Percentiles rank a stretch among this genome's conserved stretches.
These are phyloP conservation scores for Criorhina ranunculi DNA, from an alignment of 2,888 invertebrate species.

Conservation along the genomic window DNA sequence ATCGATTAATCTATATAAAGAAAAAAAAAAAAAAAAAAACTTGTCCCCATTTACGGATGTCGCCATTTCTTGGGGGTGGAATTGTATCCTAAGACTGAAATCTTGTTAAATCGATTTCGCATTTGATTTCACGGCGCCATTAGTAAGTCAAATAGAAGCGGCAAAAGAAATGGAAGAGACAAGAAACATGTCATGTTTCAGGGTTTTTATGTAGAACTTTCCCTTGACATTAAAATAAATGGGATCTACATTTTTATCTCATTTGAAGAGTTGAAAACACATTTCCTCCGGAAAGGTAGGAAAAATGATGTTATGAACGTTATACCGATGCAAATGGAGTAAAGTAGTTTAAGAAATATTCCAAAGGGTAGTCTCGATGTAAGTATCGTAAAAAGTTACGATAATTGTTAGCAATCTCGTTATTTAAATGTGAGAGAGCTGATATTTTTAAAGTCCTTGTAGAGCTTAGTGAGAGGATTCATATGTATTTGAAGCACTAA, in stretches of 20 bases:
- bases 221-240: slow-evolving; percentile 13
- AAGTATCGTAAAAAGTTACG: slow-evolving; percentile 1
- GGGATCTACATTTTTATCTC: slow-evolving; percentile 24
- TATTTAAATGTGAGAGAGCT: neutral
- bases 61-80: neutral
- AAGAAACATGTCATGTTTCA: neutral
- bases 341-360: neutral
- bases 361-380: neutral
- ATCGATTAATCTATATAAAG: slow-evolving; percentile 5
- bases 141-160: slow-evolving; percentile 10
- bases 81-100: slow-evolving; percentile 30
- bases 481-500: too few species aligned
- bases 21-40: slow-evolving; percentile 13
- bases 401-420: neutral
- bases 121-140: slow-evolving; percentile 35
- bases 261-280: neutral
- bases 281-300: slow-evolving; percentile 9
- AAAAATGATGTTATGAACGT: neutral
- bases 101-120: slow-evolving; percentile 54
- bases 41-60: neutral
- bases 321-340: too few species aligned
- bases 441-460: neutral
- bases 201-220: neutral
- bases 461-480: too few species aligned
- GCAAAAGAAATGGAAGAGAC: neutral